Percentiles rank a stretch among this genome's conserved stretches.
These are phyloP conservation scores for Chitala chitala DNA, from an alignment of 2,113 vertebrate species.

Conservation along the genomic window DNA sequence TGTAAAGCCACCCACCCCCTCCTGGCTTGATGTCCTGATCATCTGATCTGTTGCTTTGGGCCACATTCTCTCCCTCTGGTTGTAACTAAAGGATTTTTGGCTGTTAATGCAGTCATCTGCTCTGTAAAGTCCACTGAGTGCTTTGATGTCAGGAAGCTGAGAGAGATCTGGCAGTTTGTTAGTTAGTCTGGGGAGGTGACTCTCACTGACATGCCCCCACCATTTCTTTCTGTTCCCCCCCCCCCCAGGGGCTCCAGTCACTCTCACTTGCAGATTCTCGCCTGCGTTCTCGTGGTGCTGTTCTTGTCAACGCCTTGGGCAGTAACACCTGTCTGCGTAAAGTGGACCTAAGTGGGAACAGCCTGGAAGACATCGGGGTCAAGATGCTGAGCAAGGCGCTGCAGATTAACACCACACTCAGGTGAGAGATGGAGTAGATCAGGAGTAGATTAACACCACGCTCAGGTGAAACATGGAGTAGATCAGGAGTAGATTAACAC, in stretches of 20 bases:
- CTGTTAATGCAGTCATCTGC: not conserved
- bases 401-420: slow-evolving; percentile 60
- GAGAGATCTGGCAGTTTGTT: not conserved
- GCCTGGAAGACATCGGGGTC: slow-evolving; percentile 80
- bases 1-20: not conserved
- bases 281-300: slow-evolving; percentile 72
- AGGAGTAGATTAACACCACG: not conserved
- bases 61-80: not conserved
- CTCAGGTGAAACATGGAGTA: not conserved
- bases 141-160: no score
- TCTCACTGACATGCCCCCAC: not conserved
- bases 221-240: not conserved
- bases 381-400: slow-evolving; percentile 87
- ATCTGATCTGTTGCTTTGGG: not conserved
- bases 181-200: not conserved
- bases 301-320: slow-evolving; percentile 78
- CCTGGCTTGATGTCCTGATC: not conserved
- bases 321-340: slow-evolving; percentile 79
- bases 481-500: not conserved
- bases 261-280: slow-evolving; percentile 72
- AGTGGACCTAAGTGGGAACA: slow-evolving; percentile 78
- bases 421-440: slow-evolving; percentile 34
- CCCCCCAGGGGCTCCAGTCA: slow-evolving; percentile 68
- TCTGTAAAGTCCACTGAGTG: no score
- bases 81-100: not conserved